Conservation (phyloP, 2,113 vertebrate species). For the Baryphthengus martii region DNA sequence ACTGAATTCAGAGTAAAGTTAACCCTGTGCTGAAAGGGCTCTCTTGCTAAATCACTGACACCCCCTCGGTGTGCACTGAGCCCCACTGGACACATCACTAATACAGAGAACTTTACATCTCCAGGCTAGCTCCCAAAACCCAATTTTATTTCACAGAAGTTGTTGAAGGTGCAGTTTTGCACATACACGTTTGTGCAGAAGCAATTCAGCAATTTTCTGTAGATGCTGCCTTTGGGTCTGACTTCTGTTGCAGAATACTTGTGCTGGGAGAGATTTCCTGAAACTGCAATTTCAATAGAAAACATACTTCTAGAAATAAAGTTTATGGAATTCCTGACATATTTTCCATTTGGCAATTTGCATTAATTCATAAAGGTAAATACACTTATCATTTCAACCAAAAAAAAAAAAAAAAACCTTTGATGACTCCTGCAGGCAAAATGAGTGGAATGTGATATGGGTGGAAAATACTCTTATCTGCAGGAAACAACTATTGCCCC, state of each 20-base stretch:
- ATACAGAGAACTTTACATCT: neutral
- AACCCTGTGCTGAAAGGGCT: neutral
- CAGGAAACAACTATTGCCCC: constrained; percentile 47
- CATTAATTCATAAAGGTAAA: constrained; percentile 50
- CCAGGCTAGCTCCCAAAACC: neutral
- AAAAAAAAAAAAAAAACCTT: neutral
- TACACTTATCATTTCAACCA: neutral
- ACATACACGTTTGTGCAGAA: neutral
- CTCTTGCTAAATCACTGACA: neutral
- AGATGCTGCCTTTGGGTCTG: neutral
- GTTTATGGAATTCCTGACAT: constrained; percentile 48
- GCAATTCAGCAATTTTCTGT: neutral
- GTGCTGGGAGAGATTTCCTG: constrained; percentile 13
- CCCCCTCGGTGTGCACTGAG: neutral
- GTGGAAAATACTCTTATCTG: constrained; percentile 49
- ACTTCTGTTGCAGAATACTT: neutral
- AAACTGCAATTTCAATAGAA: constrained; percentile 33
- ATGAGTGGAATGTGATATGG: constrained; percentile 38
- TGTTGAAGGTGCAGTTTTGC: neutral
- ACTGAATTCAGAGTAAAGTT: neutral
- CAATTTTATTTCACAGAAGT: neutral
- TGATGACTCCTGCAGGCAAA: constrained; percentile 27
- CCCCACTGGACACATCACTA: neutral
- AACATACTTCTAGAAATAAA: constrained; percentile 46
- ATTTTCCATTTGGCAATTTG: constrained; percentile 51